Conservation (phyloP, 2,888 invertebrate species). For the Heliconius cydno region DNA sequence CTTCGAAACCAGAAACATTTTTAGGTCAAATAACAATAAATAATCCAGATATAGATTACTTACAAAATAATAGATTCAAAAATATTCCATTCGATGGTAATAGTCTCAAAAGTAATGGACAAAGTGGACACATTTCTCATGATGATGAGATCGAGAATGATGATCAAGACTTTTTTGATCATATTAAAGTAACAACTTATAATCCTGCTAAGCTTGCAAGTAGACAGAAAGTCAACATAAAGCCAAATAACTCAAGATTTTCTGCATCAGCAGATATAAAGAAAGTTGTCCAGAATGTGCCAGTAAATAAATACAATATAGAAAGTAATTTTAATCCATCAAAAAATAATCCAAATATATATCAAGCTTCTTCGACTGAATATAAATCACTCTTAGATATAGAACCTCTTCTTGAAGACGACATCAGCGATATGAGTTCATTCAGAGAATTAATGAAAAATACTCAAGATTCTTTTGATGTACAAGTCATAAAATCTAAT, state of each 20-base stretch:
- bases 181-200: conserved; percentile 77
- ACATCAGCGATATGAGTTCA: conserved; percentile 78
- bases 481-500: conserved; percentile 81
- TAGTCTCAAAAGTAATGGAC: conserved; percentile 75
- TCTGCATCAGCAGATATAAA: conserved; percentile 57
- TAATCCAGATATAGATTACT: conserved; percentile 82
- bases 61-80: conserved; percentile 75
- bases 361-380: conserved; percentile 73
- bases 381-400: conserved; percentile 80
- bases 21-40: conserved; percentile 85
- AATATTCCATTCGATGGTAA: conserved; percentile 79
- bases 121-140: conserved; percentile 71
- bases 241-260: conserved; percentile 64
- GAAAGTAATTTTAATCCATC: conserved; percentile 56
- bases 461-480: conserved; percentile 76
- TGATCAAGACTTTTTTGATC: conserved; percentile 74
- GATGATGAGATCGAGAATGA: conserved; percentile 74
- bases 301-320: conserved; percentile 56
- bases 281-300: conserved; percentile 45
- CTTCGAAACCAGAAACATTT: conserved; percentile 85
- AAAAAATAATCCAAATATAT: conserved; percentile 57
- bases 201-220: conserved; percentile 72
- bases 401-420: conserved; percentile 84
- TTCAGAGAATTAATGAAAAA: conserved; percentile 80
- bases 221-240: conserved; percentile 71